Conservation (phyloP, 37 sponge, comb jelly and placozoan species). For the Bolinopsis microptera region DNA sequence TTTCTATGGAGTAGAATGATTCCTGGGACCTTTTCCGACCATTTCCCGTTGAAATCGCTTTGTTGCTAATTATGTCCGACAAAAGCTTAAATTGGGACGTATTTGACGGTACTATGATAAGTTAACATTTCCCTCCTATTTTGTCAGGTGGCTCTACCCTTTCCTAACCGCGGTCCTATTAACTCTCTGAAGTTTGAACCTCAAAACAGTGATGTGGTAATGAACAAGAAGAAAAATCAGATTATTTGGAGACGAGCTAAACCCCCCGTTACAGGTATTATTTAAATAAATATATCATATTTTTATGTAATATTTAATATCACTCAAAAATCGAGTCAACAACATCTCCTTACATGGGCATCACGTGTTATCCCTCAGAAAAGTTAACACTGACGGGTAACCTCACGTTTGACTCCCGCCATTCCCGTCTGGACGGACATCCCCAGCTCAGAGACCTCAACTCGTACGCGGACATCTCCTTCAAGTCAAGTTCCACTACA, state of each 20-base stretch:
- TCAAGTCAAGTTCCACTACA: neutral
- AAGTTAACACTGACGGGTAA: neutral
- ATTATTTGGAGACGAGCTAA: neutral
- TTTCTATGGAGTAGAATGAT: too few species aligned
- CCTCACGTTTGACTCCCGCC: neutral
- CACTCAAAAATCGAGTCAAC: too few species aligned
- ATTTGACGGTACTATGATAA: too few species aligned
- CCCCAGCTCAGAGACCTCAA: neutral
- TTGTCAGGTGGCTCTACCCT: constrained; percentile 4
- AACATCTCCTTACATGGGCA: too few species aligned
- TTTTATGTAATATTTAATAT: too few species aligned
- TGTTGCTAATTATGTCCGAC: too few species aligned
- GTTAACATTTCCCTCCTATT: too few species aligned
- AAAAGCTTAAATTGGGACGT: too few species aligned
- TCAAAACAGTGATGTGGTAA: neutral
- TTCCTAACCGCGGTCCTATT: constrained; percentile 6
- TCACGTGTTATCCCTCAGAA: too few species aligned
- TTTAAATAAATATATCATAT: neutral
- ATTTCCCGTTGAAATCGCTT: too few species aligned
- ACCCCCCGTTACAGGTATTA: neutral
- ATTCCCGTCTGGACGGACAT: neutral
- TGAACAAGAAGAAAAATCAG: neutral
- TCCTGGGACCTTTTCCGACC: too few species aligned
- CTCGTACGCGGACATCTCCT: neutral
- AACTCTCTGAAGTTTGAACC: neutral